Conservation (phyloP, 2,888 invertebrate genomes). For the Eristalis intricaria region DNA sequence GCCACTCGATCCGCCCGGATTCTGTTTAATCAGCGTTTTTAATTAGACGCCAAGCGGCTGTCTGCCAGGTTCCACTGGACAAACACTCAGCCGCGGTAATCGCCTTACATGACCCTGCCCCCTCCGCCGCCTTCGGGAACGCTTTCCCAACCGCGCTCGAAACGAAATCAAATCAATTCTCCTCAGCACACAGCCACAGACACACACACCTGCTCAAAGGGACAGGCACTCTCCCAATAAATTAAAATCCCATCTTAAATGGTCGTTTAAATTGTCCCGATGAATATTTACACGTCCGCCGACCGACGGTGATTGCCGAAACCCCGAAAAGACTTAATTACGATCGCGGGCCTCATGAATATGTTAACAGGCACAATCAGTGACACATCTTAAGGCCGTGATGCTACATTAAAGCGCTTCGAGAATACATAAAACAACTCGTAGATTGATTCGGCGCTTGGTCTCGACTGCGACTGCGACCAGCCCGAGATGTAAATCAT, state of each 20-base stretch:
- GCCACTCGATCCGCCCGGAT: slow-evolving; percentile 2
- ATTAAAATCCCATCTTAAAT: slow-evolving; percentile 54
- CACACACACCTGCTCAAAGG: not conserved
- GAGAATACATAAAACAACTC: slow-evolving; percentile 32
- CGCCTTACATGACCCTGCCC: not conserved
- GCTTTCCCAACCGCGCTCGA: not conserved
- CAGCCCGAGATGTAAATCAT: slow-evolving; percentile 3
- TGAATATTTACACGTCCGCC: slow-evolving; percentile 54
- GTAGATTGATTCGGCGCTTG: slow-evolving; percentile 11
- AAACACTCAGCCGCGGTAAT: not conserved
- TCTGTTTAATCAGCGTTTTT: slow-evolving; percentile 48
- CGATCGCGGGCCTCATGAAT: slow-evolving; percentile 57
- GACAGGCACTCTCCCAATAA: slow-evolving; percentile 37
- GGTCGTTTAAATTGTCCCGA: slow-evolving; percentile 55
- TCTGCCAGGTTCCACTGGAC: slow-evolving; percentile 34
- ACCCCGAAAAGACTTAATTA: slow-evolving; percentile 53
- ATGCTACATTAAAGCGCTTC: slow-evolving; percentile 44
- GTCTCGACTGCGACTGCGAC: not conserved
- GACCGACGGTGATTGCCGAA: slow-evolving; percentile 26
- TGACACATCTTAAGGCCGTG: slow-evolving; percentile 43
- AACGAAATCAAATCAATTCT: not conserved
- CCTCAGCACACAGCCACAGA: too few species aligned
- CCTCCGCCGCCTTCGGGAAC: not conserved
- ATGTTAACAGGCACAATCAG: slow-evolving; percentile 52
- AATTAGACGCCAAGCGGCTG: slow-evolving; percentile 40